phyloP scores from a whole-genome alignment of 1,140 invertebrate genomes.

The Formica selysi region DNA sequence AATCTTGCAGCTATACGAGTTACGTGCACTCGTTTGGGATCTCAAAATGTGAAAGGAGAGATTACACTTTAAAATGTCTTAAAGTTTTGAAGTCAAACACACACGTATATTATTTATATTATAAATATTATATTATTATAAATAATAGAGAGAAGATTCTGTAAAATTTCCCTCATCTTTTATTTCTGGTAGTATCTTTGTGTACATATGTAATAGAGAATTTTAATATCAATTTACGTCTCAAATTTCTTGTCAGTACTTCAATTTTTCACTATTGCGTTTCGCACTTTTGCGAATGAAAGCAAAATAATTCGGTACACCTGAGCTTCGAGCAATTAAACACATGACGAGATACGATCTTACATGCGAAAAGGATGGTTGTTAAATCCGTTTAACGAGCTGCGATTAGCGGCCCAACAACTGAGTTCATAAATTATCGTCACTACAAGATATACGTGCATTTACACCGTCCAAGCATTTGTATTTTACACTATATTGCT shows the following conservation, averaged over 20 bases:
- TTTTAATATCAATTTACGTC: neutral
- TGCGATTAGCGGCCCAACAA: neutral
- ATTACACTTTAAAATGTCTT: conserved; percentile 24
- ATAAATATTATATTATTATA: neutral
- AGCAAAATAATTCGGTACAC: conserved; percentile 7
- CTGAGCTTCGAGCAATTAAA: neutral
- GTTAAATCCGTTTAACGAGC: conserved; percentile 20
- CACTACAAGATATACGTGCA: neutral
- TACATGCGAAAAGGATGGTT: neutral
- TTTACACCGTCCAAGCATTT: neutral
- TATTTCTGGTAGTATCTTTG: neutral
- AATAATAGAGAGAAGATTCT: neutral
- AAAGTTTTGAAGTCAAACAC: neutral
- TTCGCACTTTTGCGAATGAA: neutral
- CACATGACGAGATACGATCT: neutral
- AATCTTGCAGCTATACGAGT: neutral
- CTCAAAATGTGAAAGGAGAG: neutral
- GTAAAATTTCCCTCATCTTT: neutral
- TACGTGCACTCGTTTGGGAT: neutral
- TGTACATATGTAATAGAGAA: neutral
- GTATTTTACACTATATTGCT: neutral
- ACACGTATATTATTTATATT: neutral
- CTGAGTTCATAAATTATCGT: neutral
- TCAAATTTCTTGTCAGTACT: neutral
- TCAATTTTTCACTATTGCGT: neutral